These are phyloP conservation scores for Tragelaphus imberbis DNA, from an alignment of 2,113 vertebrate genomes.

Conservation along the genomic window DNA sequence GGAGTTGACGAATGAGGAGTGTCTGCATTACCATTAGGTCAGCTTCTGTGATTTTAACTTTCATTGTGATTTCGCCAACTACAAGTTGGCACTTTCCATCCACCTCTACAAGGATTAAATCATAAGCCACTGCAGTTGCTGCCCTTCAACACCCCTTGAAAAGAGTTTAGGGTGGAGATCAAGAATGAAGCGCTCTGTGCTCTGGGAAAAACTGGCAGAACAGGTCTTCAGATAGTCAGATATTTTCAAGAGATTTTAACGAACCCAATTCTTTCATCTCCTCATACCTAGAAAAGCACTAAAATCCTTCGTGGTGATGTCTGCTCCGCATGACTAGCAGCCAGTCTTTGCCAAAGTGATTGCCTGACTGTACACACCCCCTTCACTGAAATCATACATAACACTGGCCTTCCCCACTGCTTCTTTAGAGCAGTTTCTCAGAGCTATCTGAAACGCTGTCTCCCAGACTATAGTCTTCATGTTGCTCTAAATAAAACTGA, in stretches of 20 bases:
- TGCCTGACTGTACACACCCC: not conserved
- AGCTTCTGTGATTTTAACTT: not conserved
- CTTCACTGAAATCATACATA: not conserved
- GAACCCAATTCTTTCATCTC: not conserved
- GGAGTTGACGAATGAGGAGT: not conserved
- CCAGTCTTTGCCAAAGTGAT: not conserved
- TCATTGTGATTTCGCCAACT: not conserved
- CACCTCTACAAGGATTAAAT: not conserved
- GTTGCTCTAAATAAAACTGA: not conserved
- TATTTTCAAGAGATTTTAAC: not conserved
- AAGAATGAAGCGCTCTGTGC: not conserved
- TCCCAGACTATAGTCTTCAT: not conserved
- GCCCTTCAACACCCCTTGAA: not conserved
- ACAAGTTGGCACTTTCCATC: not conserved
- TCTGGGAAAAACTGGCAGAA: not conserved
- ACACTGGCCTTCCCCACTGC: not conserved
- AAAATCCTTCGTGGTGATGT: not conserved
- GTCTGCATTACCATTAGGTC: not conserved
- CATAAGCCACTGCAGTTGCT: not conserved
- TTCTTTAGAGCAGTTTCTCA: not conserved
- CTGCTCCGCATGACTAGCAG: not conserved
- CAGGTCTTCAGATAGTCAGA: not conserved
- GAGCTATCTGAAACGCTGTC: not conserved
- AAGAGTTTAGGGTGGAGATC: not conserved
- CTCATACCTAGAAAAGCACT: not conserved